A percentile compares a stretch with the other conserved stretches of the same genome.
Evolutionary conservation across 2,113 vertebrate genomes (phyloP).

Genomic region (Fukomys damarensis): DNA sequence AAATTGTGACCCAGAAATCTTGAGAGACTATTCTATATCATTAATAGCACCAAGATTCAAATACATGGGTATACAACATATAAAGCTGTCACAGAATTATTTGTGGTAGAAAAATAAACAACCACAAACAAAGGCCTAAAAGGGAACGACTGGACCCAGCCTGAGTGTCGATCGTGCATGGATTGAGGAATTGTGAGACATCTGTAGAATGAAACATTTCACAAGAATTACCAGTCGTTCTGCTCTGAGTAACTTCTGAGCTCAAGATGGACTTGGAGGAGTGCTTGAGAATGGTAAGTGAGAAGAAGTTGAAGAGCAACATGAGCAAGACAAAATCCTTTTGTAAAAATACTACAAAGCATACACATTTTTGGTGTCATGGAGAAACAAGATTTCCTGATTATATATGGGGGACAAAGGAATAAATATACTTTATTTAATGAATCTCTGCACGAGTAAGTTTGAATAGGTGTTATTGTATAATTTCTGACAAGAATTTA

Average conservation of each 20-base stretch:
- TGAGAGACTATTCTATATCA: background rate
- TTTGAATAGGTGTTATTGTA: background rate
- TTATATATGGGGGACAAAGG: background rate
- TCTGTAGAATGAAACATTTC: background rate
- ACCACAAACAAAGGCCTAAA: background rate
- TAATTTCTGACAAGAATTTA: slow-evolving; percentile 34
- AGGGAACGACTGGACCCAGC: background rate
- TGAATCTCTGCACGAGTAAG: background rate
- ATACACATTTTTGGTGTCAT: background rate
- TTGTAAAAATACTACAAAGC: background rate
- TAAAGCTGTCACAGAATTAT: background rate
- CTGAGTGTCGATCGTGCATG: background rate
- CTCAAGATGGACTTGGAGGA: background rate
- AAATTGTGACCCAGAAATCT: background rate
- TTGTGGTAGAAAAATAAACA: background rate
- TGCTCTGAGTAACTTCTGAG: background rate
- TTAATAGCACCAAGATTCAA: background rate
- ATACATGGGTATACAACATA: background rate
- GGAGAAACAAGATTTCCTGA: slow-evolving; percentile 12
- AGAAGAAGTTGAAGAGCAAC: background rate
- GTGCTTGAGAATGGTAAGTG: background rate
- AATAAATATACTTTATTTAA: background rate
- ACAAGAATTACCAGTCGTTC: background rate
- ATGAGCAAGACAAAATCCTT: background rate
- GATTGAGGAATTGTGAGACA: background rate